A percentile compares a stretch with the other conserved stretches of the same genome.
Conservation (phyloP, 2,888 invertebrate species). For the Drosophila nr. perissopoda region DNA sequence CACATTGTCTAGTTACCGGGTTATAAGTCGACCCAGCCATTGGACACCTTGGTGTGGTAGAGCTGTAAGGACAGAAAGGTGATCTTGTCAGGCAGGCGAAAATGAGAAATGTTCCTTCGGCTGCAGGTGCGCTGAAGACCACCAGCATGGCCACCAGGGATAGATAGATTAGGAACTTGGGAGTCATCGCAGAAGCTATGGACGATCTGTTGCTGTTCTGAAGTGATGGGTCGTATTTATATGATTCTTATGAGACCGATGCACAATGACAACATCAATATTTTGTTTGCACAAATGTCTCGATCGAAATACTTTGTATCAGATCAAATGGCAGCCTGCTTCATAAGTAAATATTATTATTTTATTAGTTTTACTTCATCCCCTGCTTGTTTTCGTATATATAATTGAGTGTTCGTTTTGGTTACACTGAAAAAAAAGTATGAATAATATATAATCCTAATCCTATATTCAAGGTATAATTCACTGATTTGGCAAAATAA, state of each 20-base stretch:
- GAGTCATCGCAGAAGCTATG: conserved; percentile 5
- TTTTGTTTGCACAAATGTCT: conserved; percentile 20
- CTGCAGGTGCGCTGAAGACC: conserved; percentile 15
- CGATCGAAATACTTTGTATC: not conserved
- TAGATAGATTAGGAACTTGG: conserved; percentile 20
- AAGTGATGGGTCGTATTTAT: conserved; percentile 26
- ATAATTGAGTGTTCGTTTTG: not conserved
- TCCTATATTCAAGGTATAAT: not conserved
- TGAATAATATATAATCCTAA: not conserved
- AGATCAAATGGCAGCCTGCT: not conserved
- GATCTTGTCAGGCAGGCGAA: conserved; percentile 20
- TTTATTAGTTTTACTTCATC: not conserved
- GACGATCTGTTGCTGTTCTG: not conserved
- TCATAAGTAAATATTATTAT: not conserved
- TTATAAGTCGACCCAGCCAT: not conserved
- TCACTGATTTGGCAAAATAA: not conserved
- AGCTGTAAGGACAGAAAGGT: conserved; percentile 7
- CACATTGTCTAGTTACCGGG: conserved; percentile 11
- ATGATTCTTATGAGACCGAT: not conserved
- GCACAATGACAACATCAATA: not conserved
- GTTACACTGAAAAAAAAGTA: not conserved
- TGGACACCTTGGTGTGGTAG: conserved; percentile 22
- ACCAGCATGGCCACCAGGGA: conserved; percentile 17
- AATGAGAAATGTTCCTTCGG: conserved; percentile 18
- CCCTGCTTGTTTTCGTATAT: not conserved